Base-by-base conservation (phyloP, 1,140 invertebrate species). In the Lordiphosa mommai region DNA sequence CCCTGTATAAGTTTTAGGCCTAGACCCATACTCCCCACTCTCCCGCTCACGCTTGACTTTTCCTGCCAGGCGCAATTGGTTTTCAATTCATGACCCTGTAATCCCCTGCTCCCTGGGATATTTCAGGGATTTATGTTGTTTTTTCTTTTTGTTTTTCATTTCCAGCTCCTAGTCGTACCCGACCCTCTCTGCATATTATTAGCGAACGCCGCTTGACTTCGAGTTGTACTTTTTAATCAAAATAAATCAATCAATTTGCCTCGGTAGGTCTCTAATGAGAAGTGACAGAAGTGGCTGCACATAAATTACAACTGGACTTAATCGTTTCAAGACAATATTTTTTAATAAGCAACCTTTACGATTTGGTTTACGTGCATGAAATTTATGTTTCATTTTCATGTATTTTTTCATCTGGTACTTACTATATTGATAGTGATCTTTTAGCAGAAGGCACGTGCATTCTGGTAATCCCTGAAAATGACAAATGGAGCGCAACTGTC, bases 211-310 rank as follows among this genome's bases (percentile, higher is more conserved):
- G 76, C 77, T 67, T 82, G 77, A 68, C 67, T 84, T 59, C 36
- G 55, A 84, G 77, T 64, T 79, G 47, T 67, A 61, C 66, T 43
- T 79, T 86, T 79, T 86, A 86, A 85, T 85, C 80, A 76, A 86
- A 85, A 85, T 85, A 85, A 85, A 85, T 85, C 80, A 85, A 85
- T 85, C 80, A 85, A 85, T 85, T 85, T 76, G 61, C 41, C 74
- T 61, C 55, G 70, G 52, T 51, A 80, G 57, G 40, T 30, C 43
- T 41, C 61, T 80, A 80, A 85, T 86, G 76, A 74, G 53, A 80
- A 72, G 50, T 80, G 80, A 80, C 80, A 80, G 56, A 32, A n/a
- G n/a, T n/a, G 8, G 48, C 43, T 56, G 23, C 33, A 59, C 59
- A 72, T 72, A 84, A 72, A 82, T 77, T 65, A 77, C 51, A 10